phyloP scores from a whole-genome alignment of 2,797 vertebrate genomes.

The Sebastes melanostomus region DNA sequence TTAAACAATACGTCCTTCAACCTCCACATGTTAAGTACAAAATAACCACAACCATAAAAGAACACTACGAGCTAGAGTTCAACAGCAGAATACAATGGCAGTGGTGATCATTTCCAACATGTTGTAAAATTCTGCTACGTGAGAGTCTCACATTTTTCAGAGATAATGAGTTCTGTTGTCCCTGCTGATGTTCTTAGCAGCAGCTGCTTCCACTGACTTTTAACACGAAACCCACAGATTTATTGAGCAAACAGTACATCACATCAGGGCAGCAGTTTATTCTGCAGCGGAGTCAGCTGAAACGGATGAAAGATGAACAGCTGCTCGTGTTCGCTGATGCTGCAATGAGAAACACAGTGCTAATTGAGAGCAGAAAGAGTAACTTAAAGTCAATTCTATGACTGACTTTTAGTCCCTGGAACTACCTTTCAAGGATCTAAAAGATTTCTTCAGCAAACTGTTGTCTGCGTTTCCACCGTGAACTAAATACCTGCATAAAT shows the following conservation, averaged over 20 bases:
- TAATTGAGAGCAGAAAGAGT: conserved; percentile 1
- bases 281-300: conserved; percentile 34
- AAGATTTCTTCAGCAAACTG: too few species aligned
- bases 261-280: conserved; percentile 41
- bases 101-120: conserved; percentile 11
- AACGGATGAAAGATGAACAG: conserved; percentile 27
- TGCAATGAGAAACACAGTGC: background rate
- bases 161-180: conserved; percentile 18
- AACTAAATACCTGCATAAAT: too few species aligned
- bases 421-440: too few species aligned
- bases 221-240: conserved; percentile 34
- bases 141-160: conserved; percentile 17
- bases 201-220: conserved; percentile 49
- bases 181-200: conserved; percentile 15
- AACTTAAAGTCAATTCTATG: background rate
- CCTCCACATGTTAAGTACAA: background rate
- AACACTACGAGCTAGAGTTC: background rate
- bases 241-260: conserved; percentile 36
- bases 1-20: too few species aligned
- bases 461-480: too few species aligned
- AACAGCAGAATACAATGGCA: background rate
- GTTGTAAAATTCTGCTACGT: conserved; percentile 24
- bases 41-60: background rate
- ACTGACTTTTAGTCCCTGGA: too few species aligned
- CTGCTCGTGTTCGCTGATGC: conserved; percentile 9